Percentiles rank a stretch among this genome's conserved stretches.
Conservation (phyloP, 2,113 vertebrate genomes). For the Machaerirhynchus nigripectus region DNA sequence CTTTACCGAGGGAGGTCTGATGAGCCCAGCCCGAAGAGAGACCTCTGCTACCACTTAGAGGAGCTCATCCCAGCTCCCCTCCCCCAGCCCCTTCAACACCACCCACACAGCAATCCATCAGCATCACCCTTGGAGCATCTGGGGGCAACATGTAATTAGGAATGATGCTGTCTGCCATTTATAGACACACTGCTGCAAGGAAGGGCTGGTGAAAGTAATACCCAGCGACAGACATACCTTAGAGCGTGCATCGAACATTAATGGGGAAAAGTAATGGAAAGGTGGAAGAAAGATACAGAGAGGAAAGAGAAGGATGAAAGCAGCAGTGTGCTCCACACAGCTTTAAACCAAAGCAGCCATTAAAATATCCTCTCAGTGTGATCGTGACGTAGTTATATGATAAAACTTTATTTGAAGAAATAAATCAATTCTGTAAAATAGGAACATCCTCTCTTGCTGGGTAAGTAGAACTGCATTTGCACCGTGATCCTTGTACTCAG, state of each 20-base stretch:
- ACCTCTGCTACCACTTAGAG: slow-evolving; percentile 31
- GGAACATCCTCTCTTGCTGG: neutral
- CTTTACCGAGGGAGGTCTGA: neutral
- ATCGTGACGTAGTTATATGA: neutral
- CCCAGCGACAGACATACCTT: neutral
- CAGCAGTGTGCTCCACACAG: neutral
- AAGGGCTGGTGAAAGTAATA: slow-evolving; percentile 38
- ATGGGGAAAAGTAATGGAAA: neutral
- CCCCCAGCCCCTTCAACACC: slow-evolving; percentile 35
- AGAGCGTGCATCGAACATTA: neutral
- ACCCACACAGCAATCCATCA: slow-evolving; percentile 57
- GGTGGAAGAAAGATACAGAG: neutral
- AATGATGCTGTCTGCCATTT: slow-evolving; percentile 47
- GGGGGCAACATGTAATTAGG: slow-evolving; percentile 60
- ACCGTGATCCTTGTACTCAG: neutral
- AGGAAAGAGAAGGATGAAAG: neutral
- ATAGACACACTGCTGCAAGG: neutral
- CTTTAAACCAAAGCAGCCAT: neutral
- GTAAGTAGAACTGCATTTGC: neutral
- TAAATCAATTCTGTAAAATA: neutral
- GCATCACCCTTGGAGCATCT: slow-evolving; percentile 56
- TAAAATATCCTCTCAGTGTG: neutral
- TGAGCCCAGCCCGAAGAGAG: neutral
- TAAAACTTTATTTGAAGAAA: neutral
- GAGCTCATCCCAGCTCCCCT: neutral